These are phyloP conservation scores for Diachasmimorpha longicaudata DNA, from an alignment of 1,140 invertebrate species.

Conservation along the genomic window DNA sequence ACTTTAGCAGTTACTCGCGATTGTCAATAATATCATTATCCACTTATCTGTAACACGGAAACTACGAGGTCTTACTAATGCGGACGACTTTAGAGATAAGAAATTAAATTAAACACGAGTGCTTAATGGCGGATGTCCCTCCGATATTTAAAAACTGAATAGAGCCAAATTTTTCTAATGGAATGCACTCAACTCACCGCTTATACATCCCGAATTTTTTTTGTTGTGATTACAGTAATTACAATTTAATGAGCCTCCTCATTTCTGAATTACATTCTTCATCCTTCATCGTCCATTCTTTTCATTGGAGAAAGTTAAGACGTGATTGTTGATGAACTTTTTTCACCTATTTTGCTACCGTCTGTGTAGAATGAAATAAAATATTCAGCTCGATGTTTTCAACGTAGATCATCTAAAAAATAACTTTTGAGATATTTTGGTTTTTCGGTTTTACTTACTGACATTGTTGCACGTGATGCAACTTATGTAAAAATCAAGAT, in stretches of 20 bases:
- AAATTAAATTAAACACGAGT: neutral
- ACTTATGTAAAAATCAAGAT: neutral
- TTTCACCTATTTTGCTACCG: neutral
- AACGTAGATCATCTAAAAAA: too few species aligned
- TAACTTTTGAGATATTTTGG: too few species aligned
- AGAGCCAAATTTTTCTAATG: neutral
- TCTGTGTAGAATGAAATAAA: too few species aligned
- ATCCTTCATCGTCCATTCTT: neutral
- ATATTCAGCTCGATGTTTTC: too few species aligned
- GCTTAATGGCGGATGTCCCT: neutral
- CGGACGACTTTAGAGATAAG: too few species aligned
- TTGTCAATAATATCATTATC: too few species aligned
- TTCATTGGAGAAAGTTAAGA: neutral
- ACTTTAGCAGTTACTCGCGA: too few species aligned
- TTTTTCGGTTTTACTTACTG: too few species aligned
- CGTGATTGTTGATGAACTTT: neutral
- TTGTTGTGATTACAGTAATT: conserved; percentile 3
- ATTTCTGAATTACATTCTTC: neutral
- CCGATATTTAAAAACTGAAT: neutral
- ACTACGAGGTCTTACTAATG: too few species aligned
- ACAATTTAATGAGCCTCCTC: conserved; percentile 7
- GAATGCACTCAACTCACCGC: neutral
- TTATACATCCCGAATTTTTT: neutral
- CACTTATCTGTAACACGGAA: too few species aligned
- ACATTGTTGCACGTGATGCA: too few species aligned